Evolutionary conservation across 2,113 vertebrate species (phyloP).

Genomic region (Pachyramphus minor): DNA sequence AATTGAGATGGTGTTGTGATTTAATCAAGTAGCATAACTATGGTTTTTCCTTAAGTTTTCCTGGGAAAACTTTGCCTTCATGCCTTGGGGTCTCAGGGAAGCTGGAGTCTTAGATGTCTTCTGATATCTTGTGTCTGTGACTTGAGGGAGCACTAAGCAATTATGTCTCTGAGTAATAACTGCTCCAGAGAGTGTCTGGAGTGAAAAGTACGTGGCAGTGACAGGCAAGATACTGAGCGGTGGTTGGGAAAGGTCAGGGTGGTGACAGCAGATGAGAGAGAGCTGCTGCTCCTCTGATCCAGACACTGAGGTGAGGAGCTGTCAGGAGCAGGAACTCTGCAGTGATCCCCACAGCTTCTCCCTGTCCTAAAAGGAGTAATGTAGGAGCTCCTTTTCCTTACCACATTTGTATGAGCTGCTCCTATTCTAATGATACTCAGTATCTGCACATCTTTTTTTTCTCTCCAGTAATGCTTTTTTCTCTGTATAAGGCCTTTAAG

Average conservation of each 20-base stretch:
- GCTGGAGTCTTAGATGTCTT: not conserved
- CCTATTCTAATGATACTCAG: not conserved
- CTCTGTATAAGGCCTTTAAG: not conserved
- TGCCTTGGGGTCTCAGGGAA: not conserved
- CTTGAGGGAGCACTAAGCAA: not conserved
- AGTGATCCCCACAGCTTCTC: not conserved
- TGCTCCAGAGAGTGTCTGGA: not conserved
- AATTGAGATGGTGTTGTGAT: accelerated
- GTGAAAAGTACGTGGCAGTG: not conserved
- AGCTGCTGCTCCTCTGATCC: not conserved
- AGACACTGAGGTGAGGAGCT: not conserved
- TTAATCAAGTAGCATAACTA: not conserved
- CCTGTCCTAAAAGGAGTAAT: not conserved
- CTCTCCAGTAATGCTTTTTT: not conserved
- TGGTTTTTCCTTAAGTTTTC: not conserved
- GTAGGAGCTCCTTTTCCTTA: not conserved
- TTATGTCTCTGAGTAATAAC: conserved; percentile 6
- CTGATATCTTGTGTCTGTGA: not conserved
- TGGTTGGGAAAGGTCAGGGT: not conserved
- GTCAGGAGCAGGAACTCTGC: not conserved
- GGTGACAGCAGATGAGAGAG: not conserved
- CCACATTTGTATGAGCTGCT: not conserved
- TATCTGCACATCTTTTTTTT: not conserved
- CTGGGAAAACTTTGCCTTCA: not conserved
- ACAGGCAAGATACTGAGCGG: not conserved